phyloP scores from a whole-genome alignment of 2,113 vertebrate species.

The Hemibagrus wyckioides region DNA sequence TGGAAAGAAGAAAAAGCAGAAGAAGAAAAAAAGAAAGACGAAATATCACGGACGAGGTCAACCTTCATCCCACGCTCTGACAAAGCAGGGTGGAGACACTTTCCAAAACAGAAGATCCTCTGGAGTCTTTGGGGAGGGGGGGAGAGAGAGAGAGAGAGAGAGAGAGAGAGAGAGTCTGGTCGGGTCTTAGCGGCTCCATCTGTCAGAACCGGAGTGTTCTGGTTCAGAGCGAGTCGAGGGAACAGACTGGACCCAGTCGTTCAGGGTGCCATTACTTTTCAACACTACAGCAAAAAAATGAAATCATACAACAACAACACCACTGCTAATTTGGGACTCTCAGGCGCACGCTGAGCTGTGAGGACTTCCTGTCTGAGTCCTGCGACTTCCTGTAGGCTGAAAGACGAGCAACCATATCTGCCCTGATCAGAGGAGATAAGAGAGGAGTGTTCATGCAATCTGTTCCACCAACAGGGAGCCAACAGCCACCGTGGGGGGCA shows the following conservation, averaged over 20 bases:
- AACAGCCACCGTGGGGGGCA: background rate
- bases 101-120: conserved; percentile 1
- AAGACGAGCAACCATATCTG: background rate
- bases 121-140: background rate
- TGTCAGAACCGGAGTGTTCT: conserved; percentile 42
- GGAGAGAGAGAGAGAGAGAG: conserved; percentile 2
- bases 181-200: conserved; percentile 53
- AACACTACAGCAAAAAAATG: background rate
- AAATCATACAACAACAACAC: background rate
- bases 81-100: background rate
- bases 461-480: background rate
- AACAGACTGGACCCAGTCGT: background rate
- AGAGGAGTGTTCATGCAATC: background rate
- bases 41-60: background rate
- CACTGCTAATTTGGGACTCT: background rate
- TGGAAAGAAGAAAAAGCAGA: background rate
- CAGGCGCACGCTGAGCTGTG: background rate
- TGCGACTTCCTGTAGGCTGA: background rate
- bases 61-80: background rate
- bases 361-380: conserved; percentile 35
- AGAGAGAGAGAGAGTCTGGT: conserved; percentile 39
- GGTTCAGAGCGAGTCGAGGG: background rate
- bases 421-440: background rate
- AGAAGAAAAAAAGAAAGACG: background rate
- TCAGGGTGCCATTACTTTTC: background rate